These are phyloP conservation scores for Hyperoplus immaculatus DNA, from an alignment of 2,797 vertebrate species.

Conservation along the genomic window DNA sequence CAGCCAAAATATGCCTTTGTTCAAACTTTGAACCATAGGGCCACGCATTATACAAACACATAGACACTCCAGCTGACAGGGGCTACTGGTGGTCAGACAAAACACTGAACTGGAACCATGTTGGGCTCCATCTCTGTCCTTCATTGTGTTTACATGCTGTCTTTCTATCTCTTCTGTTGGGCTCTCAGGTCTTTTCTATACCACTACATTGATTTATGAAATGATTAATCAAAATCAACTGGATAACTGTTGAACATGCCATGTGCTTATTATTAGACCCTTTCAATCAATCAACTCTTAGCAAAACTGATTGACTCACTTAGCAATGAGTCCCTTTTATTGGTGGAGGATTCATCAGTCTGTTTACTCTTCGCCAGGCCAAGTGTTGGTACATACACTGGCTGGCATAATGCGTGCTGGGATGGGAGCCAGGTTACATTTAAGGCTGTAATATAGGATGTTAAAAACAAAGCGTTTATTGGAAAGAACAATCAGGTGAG, in stretches of 20 bases:
- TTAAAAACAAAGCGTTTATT: constrained; percentile 4
- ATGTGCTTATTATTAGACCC: not conserved
- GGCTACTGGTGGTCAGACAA: not conserved
- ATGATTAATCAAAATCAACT: too few relatives aligned
- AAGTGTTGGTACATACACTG: not conserved
- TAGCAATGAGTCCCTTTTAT: constrained; percentile 43
- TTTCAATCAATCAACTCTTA: constrained; percentile 28
- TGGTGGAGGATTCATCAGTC: constrained; percentile 14
- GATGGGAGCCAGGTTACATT: not conserved
- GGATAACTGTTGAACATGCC: too few relatives aligned
- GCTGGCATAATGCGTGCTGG: not conserved
- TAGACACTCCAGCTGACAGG: constrained; percentile 19
- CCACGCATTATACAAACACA: constrained; percentile 4
- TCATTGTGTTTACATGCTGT: constrained; percentile 37
- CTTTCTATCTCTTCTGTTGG: constrained; percentile 40
- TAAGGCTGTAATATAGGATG: not conserved
- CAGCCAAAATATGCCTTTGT: constrained; percentile 21
- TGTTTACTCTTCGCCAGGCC: not conserved
- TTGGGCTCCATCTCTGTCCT: constrained; percentile 18
- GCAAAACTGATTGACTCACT: constrained; percentile 17
- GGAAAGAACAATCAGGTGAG: not conserved
- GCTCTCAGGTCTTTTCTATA: constrained; percentile 59
- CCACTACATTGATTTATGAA: constrained; percentile 19
- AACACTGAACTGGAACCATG: constrained; percentile 26
- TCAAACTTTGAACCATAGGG: not conserved